phyloP scores from a whole-genome alignment of 2,888 invertebrate species.

The Oscheius sp. region DNA sequence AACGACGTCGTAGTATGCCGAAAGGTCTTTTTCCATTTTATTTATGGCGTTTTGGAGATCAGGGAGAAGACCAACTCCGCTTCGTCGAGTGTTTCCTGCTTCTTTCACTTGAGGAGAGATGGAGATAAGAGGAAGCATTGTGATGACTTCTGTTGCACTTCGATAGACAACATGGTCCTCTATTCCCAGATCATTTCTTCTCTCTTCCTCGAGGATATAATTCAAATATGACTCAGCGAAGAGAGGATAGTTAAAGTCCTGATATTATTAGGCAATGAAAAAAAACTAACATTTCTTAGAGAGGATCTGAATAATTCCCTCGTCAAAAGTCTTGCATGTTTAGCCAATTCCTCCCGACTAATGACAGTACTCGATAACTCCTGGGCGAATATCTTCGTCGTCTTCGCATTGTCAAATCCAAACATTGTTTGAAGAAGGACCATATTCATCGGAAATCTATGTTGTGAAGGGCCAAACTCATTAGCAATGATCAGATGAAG shows the following conservation, averaged over 20 bases:
- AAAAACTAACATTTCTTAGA: slow-evolving; percentile 77
- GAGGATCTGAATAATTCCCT: slow-evolving; percentile 85
- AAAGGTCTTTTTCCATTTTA: slow-evolving; percentile 16
- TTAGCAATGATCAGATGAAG: slow-evolving; percentile 16
- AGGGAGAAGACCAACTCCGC: not conserved
- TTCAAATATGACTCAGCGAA: slow-evolving; percentile 80
- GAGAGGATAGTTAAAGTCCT: slow-evolving; percentile 80
- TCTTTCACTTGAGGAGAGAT: slow-evolving; percentile 82
- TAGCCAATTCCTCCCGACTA: slow-evolving; percentile 87
- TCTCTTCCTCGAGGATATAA: slow-evolving; percentile 12
- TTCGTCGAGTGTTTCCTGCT: slow-evolving; percentile 71
- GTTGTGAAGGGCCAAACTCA: slow-evolving; percentile 27
- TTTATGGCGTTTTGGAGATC: slow-evolving; percentile 3
- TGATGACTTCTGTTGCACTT: slow-evolving; percentile 84
- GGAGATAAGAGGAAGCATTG: slow-evolving; percentile 84
- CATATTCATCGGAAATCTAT: slow-evolving; percentile 13
- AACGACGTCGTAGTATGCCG: slow-evolving; percentile 2
- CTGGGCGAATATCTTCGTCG: slow-evolving; percentile 69
- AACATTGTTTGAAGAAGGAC: slow-evolving; percentile 21
- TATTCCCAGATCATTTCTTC: slow-evolving; percentile 17
- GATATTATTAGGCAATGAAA: not conserved
- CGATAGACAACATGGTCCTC: slow-evolving; percentile 79
- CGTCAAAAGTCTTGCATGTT: slow-evolving; percentile 84
- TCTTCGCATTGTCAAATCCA: slow-evolving; percentile 9
- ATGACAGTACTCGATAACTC: slow-evolving; percentile 82